Evolutionary conservation across 2,888 invertebrate genomes (phyloP).

Genomic region (Petrophora chlorosata): DNA sequence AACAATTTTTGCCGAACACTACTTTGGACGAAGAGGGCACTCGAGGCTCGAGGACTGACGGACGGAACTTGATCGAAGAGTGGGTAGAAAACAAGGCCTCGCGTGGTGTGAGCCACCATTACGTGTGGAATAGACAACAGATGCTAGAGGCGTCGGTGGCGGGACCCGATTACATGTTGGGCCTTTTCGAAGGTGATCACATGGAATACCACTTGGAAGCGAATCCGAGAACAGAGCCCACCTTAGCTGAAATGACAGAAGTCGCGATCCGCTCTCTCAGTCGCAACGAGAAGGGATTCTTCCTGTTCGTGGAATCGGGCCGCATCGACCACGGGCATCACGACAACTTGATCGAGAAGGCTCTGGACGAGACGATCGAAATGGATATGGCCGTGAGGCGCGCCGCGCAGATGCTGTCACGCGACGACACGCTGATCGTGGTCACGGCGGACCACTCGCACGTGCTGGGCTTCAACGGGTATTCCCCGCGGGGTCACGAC

Average conservation of each 20-base stretch:
- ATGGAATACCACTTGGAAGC: conserved; percentile 87
- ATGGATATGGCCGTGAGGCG: conserved; percentile 84
- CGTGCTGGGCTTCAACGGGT: conserved; percentile 87
- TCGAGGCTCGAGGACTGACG: conserved; percentile 79
- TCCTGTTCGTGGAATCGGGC: conserved; percentile 89
- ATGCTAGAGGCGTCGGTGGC: conserved; percentile 65
- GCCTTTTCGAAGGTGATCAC: conserved; percentile 85
- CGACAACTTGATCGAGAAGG: conserved; percentile 78
- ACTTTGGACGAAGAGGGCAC: conserved; percentile 77
- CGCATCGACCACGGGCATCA: conserved; percentile 89
- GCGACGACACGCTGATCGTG: conserved; percentile 89
- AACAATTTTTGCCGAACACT: conserved; percentile 84
- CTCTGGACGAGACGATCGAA: conserved; percentile 88
- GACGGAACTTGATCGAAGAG: conserved; percentile 85
- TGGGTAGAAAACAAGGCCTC: conserved; percentile 83
- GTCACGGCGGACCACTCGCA: conserved; percentile 92
- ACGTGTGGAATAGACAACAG: conserved; percentile 84
- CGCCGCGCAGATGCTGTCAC: conserved; percentile 66
- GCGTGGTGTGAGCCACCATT: conserved; percentile 63
- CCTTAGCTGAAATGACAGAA: conserved; percentile 76
- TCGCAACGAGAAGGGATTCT: conserved; percentile 87
- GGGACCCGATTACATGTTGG: conserved; percentile 85
- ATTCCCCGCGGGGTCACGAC: conserved; percentile 80
- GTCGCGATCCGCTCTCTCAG: conserved; percentile 88
- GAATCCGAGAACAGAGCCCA: conserved; percentile 55